A percentile compares a stretch with the other conserved stretches of the same genome.
These are phyloP conservation scores for Corvus moneduloides DNA, from an alignment of 2,113 vertebrate genomes.

Conservation along the genomic window DNA sequence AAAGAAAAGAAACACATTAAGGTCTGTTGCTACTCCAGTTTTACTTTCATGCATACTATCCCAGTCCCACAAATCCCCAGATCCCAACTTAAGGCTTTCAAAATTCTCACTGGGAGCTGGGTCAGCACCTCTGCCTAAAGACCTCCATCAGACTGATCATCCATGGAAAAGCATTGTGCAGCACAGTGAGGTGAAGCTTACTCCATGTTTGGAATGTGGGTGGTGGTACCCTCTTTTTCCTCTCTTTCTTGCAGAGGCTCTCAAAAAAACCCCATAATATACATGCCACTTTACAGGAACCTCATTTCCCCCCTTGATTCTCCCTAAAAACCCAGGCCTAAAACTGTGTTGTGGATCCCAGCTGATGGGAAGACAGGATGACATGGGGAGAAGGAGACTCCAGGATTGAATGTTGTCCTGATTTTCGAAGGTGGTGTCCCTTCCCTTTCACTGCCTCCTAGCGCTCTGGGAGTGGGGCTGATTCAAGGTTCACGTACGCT, in stretches of 20 bases:
- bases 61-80: not conserved
- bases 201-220: not conserved
- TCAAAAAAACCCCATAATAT: not conserved
- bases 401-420: rapidly evolving
- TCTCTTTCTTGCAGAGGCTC: not conserved
- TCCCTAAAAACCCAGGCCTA: not conserved
- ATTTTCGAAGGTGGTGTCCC: not conserved
- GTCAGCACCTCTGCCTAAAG: not conserved
- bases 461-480: not conserved
- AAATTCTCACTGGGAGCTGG: not conserved
- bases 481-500: rapidly evolving
- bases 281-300: not conserved
- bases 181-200: not conserved
- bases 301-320: not conserved
- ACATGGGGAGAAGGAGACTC: not conserved
- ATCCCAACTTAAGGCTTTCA: not conserved
- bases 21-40: not conserved
- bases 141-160: not conserved
- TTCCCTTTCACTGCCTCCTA: not conserved
- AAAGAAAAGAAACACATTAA: not conserved
- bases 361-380: not conserved
- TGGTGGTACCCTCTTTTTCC: not conserved
- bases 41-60: not conserved
- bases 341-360: not conserved
- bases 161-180: not conserved